Base-by-base conservation (phyloP, 1,140 invertebrate genomes). In the Copidosoma floridanum region DNA sequence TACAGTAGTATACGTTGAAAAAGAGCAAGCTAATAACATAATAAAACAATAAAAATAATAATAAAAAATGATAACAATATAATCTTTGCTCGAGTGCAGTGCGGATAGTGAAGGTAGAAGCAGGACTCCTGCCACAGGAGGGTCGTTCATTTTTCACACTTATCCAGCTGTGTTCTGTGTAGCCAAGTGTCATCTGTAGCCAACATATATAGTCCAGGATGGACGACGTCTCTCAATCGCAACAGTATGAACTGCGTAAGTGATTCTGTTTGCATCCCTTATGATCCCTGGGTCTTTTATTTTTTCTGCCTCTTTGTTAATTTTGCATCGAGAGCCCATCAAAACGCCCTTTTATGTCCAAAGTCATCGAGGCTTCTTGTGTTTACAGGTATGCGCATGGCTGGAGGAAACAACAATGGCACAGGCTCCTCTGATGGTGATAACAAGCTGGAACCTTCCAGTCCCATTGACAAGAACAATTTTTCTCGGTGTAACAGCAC, bases 401-500 rank as follows among this genome's bases (percentile, higher is more conserved):
- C 29, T 23, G 51, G 51, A 50, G 16, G 16, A 18, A 60, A 61
- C 29, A 48, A 8, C 26, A 43, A 24, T 16, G 37, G 38, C 16
- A 60, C 53, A 46, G 41, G 57, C 43, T 66, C 68, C 43, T 65
- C 67, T 1, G 77, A 80, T 55, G 71, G 69, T 23, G 83, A 82
- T 59, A 83, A 85, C 72, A 88, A 88, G 71, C 56, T 84, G 52
- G 86, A 88, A 68, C 85, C 85, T 43, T 82, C 85, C 5, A 89
- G 87, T 77, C 87, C 88, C 37, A 85, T 84, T 11, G 85, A 86
- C 41, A 80, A 80, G 41, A 83, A 83, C 57, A 85, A 86, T 47
- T 94, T 92, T 79, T 89, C 90, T 53, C 83, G 91, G 35, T 91
- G 90, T 73, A 91, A 88, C 66, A 93, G 91, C 72, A 90, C 88